Evolutionary conservation across 2,888 invertebrate species (phyloP).

Genomic region (Ceramica pisi): DNA sequence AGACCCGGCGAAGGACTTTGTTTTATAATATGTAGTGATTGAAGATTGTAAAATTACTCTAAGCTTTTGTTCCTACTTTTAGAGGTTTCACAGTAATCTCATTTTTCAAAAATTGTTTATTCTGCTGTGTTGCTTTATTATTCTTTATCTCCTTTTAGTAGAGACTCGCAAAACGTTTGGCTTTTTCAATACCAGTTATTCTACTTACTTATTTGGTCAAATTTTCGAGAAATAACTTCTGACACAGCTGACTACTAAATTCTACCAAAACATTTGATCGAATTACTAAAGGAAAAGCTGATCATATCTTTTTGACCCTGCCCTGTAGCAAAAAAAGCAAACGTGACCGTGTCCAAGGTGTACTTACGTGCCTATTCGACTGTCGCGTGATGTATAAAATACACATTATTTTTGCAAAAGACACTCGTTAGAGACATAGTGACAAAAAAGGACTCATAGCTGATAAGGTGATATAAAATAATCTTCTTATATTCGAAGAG

Average conservation of each 20-base stretch:
- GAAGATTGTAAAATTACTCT: too few relatives aligned
- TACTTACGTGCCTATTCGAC: background rate
- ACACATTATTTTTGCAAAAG: background rate
- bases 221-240: background rate
- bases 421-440: background rate
- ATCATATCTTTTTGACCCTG: background rate
- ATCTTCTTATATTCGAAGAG: too few relatives aligned
- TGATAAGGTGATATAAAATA: too few relatives aligned
- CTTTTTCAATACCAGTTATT: background rate
- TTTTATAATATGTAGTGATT: too few relatives aligned
- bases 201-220: background rate
- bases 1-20: too few relatives aligned
- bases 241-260: background rate
- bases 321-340: background rate
- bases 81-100: too few relatives aligned
- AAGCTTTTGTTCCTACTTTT: too few relatives aligned
- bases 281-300: background rate
- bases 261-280: background rate
- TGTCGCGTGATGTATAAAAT: background rate
- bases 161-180: background rate
- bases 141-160: background rate
- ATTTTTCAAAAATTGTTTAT: too few relatives aligned
- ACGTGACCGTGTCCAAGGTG: background rate
- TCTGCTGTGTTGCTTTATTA: background rate
- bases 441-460: background rate